Conservation (phyloP, 1,140 invertebrate species). For the Panulirus ornatus region DNA sequence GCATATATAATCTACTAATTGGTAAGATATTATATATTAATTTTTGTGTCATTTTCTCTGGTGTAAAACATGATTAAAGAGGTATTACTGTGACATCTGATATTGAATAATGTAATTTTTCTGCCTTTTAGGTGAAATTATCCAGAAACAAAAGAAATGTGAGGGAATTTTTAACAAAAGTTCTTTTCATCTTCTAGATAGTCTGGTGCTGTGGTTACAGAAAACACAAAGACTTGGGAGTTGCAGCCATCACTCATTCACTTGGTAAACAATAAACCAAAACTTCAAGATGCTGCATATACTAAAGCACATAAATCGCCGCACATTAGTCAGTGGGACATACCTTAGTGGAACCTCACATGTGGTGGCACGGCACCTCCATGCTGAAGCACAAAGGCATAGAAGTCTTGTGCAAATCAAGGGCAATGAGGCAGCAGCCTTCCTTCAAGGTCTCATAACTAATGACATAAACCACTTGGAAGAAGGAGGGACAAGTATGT, state of each 20-base stretch:
- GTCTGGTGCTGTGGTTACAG: neutral
- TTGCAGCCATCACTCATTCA: neutral
- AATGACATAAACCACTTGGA: slow-evolving; percentile 90
- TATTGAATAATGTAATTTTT: too few species aligned
- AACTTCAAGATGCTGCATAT: neutral
- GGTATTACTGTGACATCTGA: too few species aligned
- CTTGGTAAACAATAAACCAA: neutral
- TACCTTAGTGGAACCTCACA: neutral
- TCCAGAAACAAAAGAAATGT: too few species aligned
- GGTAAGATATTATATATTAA: too few species aligned
- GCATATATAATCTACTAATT: too few species aligned
- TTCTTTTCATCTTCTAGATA: neutral
- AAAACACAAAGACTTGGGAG: neutral
- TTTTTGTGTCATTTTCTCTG: too few species aligned
- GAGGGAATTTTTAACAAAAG: too few species aligned
- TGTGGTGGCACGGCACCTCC: neutral
- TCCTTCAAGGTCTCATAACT: slow-evolving; percentile 92
- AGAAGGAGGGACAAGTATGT: slow-evolving; percentile 84
- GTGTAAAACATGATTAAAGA: too few species aligned
- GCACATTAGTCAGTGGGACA: neutral
- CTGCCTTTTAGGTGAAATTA: too few species aligned
- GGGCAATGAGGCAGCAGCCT: slow-evolving; percentile 84
- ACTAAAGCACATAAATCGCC: neutral
- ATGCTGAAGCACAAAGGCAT: slow-evolving; percentile 77
- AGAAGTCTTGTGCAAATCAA: slow-evolving; percentile 81